Conservation (phyloP, 2,113 vertebrate genomes). For the Cottus gobio region DNA sequence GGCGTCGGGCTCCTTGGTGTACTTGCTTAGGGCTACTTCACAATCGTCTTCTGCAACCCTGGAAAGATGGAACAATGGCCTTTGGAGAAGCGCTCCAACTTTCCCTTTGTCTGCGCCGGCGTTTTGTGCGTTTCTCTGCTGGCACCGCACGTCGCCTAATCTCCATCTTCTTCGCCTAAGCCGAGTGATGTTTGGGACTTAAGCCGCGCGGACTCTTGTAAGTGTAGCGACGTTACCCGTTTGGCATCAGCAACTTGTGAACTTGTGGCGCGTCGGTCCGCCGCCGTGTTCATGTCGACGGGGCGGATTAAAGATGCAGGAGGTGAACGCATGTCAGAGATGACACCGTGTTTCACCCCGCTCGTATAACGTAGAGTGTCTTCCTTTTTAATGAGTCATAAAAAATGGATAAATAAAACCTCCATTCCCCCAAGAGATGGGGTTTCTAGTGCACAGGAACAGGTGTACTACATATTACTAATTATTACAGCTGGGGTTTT, state of each 20-base stretch:
- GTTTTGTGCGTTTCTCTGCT: conserved; percentile 38
- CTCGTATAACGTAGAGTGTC: background rate
- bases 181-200: conserved; percentile 27
- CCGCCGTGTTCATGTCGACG: background rate
- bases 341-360: background rate
- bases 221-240: background rate
- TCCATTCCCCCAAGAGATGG: rapidly evolving
- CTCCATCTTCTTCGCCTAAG: conserved; percentile 26
- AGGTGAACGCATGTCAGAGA: background rate
- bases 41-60: conserved; percentile 16
- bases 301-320: conserved; percentile 9
- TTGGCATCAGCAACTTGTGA: conserved; percentile 25
- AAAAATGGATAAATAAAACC: background rate
- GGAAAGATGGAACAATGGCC: conserved; percentile 12
- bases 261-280: background rate
- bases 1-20: background rate
- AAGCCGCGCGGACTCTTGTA: background rate
- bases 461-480: background rate
- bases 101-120: conserved; percentile 24
- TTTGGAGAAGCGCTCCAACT: conserved; percentile 1
- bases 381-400: background rate
- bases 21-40: conserved; percentile 3
- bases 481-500: too few relatives aligned
- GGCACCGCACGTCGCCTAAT: conserved; percentile 25
- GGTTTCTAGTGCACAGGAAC: background rate